Base-by-base conservation (phyloP, 2,113 vertebrate species). In the Struthio camelus region DNA sequence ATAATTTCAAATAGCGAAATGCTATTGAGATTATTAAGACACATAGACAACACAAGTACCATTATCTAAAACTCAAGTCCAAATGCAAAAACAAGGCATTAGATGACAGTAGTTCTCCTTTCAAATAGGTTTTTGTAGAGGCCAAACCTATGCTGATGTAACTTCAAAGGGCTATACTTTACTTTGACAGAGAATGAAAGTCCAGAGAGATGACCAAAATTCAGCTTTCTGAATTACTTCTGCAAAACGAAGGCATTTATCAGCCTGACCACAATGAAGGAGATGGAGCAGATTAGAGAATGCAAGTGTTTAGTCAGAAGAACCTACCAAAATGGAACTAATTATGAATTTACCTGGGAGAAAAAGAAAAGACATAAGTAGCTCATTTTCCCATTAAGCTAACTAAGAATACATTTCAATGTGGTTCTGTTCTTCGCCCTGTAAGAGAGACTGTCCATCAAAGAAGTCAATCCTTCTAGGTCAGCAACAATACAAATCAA, bases 311-410 rank as follows among this genome's bases (percentile, higher is more conserved):
- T 67, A 6, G 70, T 38, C 84, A 82, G 58, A 94, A 92, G 44
- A 96, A 92, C 4, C 17, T n/a, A 89, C 7, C 17, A 76, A 64
- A 91, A 90, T 8, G 66, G 46, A 87, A 79, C 34, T 89, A 76
- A 87, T 87, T 80, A 89, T 17, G 18, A 14, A 36, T 83, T 95
- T 96, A 90, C 54, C 62, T 77, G 30, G 20, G 34, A 93, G n/a
- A 81, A 15, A 81, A 87, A 96, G 24, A 90, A 86, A 96, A 96
- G 8, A 69, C 3, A 4, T 28, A 56, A 92, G 40, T 18, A 92
- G 40, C 14, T 91, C 9, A 38, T 95, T 95, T 96, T 91, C 62
- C 51, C 83, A 87, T 81, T 92, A 80, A 84, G 34, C 34, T 87
- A 56, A 69, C 1, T n/a, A 81, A 81, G 16, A n/a, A 44, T 8